Evolutionary conservation across 1,140 invertebrate genomes (phyloP).

Genomic region (Drosophila pruinosa): DNA sequence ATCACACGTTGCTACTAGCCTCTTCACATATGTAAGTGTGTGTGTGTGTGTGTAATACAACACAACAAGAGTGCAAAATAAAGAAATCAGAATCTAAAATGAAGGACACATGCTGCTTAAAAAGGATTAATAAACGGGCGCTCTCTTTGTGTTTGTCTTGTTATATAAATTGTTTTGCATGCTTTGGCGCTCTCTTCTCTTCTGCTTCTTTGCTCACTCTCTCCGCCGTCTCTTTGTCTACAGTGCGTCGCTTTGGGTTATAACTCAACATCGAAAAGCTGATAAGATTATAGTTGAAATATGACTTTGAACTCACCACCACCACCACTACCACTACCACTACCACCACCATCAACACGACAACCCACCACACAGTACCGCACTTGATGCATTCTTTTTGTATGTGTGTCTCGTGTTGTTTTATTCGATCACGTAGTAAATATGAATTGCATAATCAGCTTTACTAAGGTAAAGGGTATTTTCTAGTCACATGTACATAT

Average conservation of each 20-base stretch:
- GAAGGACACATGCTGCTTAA: conserved; percentile 37
- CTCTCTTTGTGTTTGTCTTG: conserved; percentile 18
- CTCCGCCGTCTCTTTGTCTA: background rate
- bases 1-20: no score
- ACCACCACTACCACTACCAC: background rate
- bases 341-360: no score
- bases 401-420: conserved; percentile 7
- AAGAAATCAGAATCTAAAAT: conserved; percentile 26
- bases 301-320: conserved; percentile 34
- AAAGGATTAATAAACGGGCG: conserved; percentile 43
- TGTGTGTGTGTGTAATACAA: conserved; percentile 2
- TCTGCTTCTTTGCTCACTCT: no score
- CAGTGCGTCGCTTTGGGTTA: conserved; percentile 28
- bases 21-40: conserved; percentile 2
- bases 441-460: conserved; percentile 20
- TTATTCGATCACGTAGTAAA: conserved; percentile 39
- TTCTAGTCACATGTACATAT: background rate
- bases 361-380: background rate
- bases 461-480: background rate
- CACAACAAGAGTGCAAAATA: conserved; percentile 19
- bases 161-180: conserved; percentile 50
- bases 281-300: conserved; percentile 75
- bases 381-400: background rate
- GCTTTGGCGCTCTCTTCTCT: background rate
- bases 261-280: conserved; percentile 70